A percentile compares a stretch with the other conserved stretches of the same genome.
These are phyloP conservation scores for Melanargia galathea DNA, from an alignment of 2,888 invertebrate species.

Conservation along the genomic window DNA sequence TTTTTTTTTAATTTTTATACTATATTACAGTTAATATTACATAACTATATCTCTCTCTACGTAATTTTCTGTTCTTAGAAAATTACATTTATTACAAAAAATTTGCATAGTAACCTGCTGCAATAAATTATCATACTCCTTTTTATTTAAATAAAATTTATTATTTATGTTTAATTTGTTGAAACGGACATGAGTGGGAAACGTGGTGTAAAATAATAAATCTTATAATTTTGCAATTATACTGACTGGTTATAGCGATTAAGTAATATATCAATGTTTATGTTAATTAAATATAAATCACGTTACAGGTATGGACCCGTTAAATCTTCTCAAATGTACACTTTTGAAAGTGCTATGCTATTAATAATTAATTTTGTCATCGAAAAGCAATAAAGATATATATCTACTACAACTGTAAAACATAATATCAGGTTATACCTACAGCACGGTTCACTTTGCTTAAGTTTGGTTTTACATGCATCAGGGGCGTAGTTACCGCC, in stretches of 20 bases:
- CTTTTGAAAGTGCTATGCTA: conserved; percentile 1
- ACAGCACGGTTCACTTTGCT: neutral
- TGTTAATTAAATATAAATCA: conserved; percentile 13
- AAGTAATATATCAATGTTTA: conserved; percentile 15
- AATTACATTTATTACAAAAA: too few species aligned
- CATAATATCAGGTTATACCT: neutral
- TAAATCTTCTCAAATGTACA: neutral
- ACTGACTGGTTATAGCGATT: neutral
- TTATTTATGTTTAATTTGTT: neutral
- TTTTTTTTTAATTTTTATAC: too few species aligned
- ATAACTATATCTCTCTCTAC: too few species aligned
- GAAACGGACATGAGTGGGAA: neutral
- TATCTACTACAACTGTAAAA: neutral
- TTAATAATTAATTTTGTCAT: conserved; percentile 6
- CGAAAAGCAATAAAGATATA: conserved; percentile 2
- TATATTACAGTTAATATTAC: too few species aligned
- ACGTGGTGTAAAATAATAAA: neutral
- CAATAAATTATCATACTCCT: neutral
- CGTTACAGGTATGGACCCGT: neutral
- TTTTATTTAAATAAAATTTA: neutral
- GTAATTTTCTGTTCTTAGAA: too few species aligned
- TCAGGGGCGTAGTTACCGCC: too few species aligned
- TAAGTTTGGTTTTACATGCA: neutral
- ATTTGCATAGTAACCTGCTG: too few species aligned
- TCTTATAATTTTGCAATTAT: conserved; percentile 9